These are phyloP conservation scores for Rousettus leschenaultii DNA, from an alignment of 2,113 vertebrate species.

Conservation along the genomic window DNA sequence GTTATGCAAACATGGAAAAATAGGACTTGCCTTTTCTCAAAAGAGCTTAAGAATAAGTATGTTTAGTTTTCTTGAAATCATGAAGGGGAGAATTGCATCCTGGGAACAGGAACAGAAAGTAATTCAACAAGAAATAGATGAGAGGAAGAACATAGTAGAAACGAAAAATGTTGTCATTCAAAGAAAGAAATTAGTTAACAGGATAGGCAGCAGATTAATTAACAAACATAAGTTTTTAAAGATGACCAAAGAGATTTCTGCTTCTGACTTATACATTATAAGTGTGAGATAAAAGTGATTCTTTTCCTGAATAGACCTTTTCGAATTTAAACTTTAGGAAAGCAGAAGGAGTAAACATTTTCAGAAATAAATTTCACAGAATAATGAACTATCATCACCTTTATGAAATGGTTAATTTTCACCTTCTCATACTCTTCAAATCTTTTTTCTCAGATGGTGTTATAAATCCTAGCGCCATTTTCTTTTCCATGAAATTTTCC, in stretches of 20 bases:
- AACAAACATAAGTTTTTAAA: neutral
- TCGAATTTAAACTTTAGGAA: neutral
- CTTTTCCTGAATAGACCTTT: neutral
- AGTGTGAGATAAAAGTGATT: neutral
- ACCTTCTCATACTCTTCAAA: neutral
- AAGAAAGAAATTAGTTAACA: neutral
- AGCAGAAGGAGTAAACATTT: neutral
- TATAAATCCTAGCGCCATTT: neutral
- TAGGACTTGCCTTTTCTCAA: neutral
- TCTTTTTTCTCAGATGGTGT: neutral
- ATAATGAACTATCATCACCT: neutral
- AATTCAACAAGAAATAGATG: conserved; percentile 18
- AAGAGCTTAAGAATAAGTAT: neutral
- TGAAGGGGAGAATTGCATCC: neutral
- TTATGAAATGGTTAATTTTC: conserved; percentile 29
- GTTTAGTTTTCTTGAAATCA: neutral
- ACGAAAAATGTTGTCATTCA: neutral
- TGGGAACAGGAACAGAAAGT: conserved; percentile 3
- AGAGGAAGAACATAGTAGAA: neutral
- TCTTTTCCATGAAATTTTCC: neutral
- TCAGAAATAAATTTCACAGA: neutral
- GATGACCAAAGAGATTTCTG: neutral
- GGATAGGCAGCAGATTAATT: neutral
- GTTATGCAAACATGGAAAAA: neutral
- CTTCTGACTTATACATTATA: neutral